phyloP scores from a whole-genome alignment of 2,888 invertebrate species.

The Tinea trinotella region DNA sequence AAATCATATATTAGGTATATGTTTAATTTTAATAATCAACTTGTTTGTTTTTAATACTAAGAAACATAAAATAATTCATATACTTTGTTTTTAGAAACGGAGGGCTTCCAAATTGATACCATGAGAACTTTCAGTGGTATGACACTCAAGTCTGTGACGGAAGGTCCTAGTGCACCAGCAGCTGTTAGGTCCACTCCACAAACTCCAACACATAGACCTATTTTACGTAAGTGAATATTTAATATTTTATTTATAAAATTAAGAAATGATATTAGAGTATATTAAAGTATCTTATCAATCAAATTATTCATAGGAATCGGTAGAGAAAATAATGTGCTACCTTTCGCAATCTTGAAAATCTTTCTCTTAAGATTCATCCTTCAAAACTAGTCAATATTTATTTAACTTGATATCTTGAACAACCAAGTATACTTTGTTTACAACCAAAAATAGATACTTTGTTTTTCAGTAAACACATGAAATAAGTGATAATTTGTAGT shows the following conservation, averaged over 20 bases:
- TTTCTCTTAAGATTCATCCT: too few species aligned
- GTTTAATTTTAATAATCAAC: neutral
- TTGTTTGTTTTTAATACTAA: neutral
- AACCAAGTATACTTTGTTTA: too few species aligned
- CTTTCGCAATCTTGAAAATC: too few species aligned
- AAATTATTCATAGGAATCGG: too few species aligned
- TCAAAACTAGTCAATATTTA: too few species aligned
- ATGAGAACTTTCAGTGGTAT: slow-evolving; percentile 99
- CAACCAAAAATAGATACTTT: too few species aligned
- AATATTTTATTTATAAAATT: neutral
- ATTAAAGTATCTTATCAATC: too few species aligned
- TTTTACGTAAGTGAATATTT: slow-evolving; percentile 46
- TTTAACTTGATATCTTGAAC: too few species aligned
- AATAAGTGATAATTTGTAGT: too few species aligned
- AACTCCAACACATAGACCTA: slow-evolving; percentile 54
- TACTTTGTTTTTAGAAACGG: slow-evolving; percentile 81
- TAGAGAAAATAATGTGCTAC: too few species aligned
- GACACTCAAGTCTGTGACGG: slow-evolving; percentile 97
- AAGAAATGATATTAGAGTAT: neutral
- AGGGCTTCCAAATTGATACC: slow-evolving; percentile 99
- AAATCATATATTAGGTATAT: neutral
- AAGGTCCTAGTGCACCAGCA: slow-evolving; percentile 83
- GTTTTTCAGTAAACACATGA: too few species aligned
- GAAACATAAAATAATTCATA: neutral
- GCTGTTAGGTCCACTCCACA: slow-evolving; percentile 58